Base-by-base conservation (phyloP, 2,888 invertebrate genomes). In the Conistra vaccinii region DNA sequence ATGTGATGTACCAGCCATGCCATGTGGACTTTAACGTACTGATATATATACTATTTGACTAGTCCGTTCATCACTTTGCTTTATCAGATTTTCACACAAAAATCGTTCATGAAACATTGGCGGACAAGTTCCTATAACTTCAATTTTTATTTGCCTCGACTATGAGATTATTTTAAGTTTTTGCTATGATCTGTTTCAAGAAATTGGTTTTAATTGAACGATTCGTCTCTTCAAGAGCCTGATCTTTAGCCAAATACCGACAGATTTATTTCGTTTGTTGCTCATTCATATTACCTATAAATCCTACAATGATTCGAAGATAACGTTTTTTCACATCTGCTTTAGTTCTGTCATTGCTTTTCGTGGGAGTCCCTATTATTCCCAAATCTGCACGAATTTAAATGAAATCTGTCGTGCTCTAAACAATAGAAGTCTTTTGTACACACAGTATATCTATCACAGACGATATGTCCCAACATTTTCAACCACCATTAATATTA, bases 381-480 rank as follows among this genome's bases (percentile, higher is more conserved):
- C 26, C 68, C 6, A 69, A 81, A 69, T 72, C 58, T 71, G 80
- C 71, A 53, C 53, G 14, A 71, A 75, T 79, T 82, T 61, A 72
- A 82, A 80, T 76, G n/a, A 80, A 80, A 80, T 84, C 84, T 76
- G 80, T 68, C 80, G 32, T 58, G 20, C 26, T 57, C 12, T 51
- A 69, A 62, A 82, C 84, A 84, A 84, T 77, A 74, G 69, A 78
- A 51, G 69, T 53, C 72, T 26, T 78, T 83, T 77, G 78, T 82
- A 45, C 39, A 51, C 68, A 65, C 76, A 76, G 76, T 83, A 84
- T 84, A 84, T 84, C 84, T 83, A 87, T 81, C 84, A 84, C 69
- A 76, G 81, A 85, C 87, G 87, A 87, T 87, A 87, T 87, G 87
- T 85, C 87, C 78, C 83, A 70, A 81, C 83, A 83, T 84, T 84